Evolutionary conservation across 2,888 invertebrate species (phyloP), one percentile per base, ranked within the genome.

Genomic region (Lasioglossum leucozonium): DNA sequence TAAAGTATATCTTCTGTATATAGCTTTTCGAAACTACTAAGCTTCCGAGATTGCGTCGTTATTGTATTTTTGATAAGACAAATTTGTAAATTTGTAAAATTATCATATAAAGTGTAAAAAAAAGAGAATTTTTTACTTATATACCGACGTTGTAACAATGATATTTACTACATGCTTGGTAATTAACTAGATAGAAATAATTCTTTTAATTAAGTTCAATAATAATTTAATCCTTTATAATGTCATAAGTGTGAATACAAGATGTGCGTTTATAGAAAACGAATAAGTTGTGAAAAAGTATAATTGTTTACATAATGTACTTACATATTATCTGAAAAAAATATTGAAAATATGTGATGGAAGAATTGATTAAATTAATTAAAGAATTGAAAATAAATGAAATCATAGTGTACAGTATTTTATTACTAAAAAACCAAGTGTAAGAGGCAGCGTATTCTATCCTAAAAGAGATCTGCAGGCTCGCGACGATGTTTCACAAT

Each of bases 341-440:
- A 62, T 72, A 72, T 42, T 55, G 44, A 71, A 67, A 71, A 26
- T 71, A 30, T 72, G 26, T 78, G 37, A 78, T 67, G 72, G 37
- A 88, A 44, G n/a, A 69, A n/a, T 40, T 67, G 13, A 67, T 16
- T 34, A 82, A 77, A 62, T 62, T 26, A 26, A 58, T 62, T 62
- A 62, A 62, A 62, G 26, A 30, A 30, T 62, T 62, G 42, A 72
- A 85, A 73, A 81, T 18, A 77, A 74, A 75, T 72, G 51, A 82
- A 88, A 77, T 75, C 72, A 58, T 65, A 77, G 72, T 83, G 79
- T 82, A 79, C 72, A 88, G 83, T 80, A 51, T 78, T 88, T 88
- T 90, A 90, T 90, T 90, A 81, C 79, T 81, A 55, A n/a, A n/a
- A 87, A 90, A 84, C 79, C 77, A 78, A 42, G 80, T 22, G 47